A percentile compares a stretch with the other conserved stretches of the same genome.
Evolutionary conservation across 1,140 invertebrate genomes (phyloP).

Genomic region (Ladona fulva): DNA sequence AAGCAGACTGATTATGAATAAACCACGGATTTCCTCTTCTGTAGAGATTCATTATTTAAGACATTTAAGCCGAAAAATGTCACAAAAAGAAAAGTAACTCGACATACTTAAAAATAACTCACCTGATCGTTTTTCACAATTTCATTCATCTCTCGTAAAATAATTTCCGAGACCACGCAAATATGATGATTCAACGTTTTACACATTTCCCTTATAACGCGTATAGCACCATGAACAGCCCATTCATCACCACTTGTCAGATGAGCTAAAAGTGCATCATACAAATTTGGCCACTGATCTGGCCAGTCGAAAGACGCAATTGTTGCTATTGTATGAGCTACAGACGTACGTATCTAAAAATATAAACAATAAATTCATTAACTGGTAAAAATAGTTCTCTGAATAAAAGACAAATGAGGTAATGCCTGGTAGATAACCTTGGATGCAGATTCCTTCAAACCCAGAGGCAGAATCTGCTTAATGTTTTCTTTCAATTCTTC

Average conservation of each 20-base stretch:
- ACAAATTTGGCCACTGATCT: slow-evolving; percentile 63
- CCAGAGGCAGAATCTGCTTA: slow-evolving; percentile 54
- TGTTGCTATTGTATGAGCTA: slow-evolving; percentile 64
- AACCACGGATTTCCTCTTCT: too few species aligned
- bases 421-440: slow-evolving; percentile 43
- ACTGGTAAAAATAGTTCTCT: background rate
- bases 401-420: background rate
- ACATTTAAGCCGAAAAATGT: too few species aligned
- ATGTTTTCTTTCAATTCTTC: slow-evolving; percentile 53
- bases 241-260: slow-evolving; percentile 43
- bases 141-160: slow-evolving; percentile 66
- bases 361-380: background rate
- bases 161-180: slow-evolving; percentile 59
- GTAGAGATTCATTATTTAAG: too few species aligned
- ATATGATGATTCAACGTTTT: slow-evolving; percentile 63
- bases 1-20: too few species aligned
- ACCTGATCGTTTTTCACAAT: slow-evolving; percentile 59
- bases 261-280: slow-evolving; percentile 58
- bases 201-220: slow-evolving; percentile 60
- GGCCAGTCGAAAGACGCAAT: slow-evolving; percentile 76
- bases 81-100: too few species aligned
- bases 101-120: slow-evolving; percentile 24
- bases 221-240: slow-evolving; percentile 68
- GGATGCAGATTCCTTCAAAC: slow-evolving; percentile 58
- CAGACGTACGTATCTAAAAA: slow-evolving; percentile 47